Evolutionary conservation across 2,888 invertebrate genomes (phyloP), one percentile per base, ranked within the genome.

Genomic region (Xylocampa areola): DNA sequence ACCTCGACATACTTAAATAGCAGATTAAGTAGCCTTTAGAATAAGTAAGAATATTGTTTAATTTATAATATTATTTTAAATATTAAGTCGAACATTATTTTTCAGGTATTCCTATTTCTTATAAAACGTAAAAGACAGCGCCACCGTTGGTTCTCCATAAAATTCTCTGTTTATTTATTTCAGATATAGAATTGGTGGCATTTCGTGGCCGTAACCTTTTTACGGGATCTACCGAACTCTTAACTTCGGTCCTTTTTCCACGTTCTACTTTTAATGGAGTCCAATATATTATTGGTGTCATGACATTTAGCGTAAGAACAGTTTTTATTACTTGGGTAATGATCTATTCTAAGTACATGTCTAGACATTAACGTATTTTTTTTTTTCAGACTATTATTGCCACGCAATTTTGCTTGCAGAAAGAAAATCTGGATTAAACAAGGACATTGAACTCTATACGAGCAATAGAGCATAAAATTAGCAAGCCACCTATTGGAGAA

Each of bases 101-200:
- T 68, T 43, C 17, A 30, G 5, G 21, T 27, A 25, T 40, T 13
- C 8, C 7, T 17, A 36, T 61, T 61, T 41, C 36, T 50, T 39
- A 27, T 14, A n/a, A 48, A 62, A 44, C 39, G 32, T 25, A 14
- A 27, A 5, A 37, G 29, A 25, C 25, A 6, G 4, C 21, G 25
- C 59, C n/a, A 48, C 59, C 51, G 59, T 71, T 53, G 62, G 36
- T 37, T 17, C 39, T 53, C 32, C 33, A 66, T 47, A 54, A 59
- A 75, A 49, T 62, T 57, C 45, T 47, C 32, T 64, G 52, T 82
- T 80, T 70, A 81, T 81, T 80, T 80, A 81, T 83, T 77, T 77
- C 73, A 69, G 74, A 80, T 78, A 79, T 76, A 73, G 69, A 68
- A 79, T 73, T 66, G 55, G 60, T 21, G 53, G 50, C 47, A 33